These are phyloP conservation scores for Caenorhabditis panamensis DNA, from an alignment of 2,888 invertebrate species.

Conservation along the genomic window DNA sequence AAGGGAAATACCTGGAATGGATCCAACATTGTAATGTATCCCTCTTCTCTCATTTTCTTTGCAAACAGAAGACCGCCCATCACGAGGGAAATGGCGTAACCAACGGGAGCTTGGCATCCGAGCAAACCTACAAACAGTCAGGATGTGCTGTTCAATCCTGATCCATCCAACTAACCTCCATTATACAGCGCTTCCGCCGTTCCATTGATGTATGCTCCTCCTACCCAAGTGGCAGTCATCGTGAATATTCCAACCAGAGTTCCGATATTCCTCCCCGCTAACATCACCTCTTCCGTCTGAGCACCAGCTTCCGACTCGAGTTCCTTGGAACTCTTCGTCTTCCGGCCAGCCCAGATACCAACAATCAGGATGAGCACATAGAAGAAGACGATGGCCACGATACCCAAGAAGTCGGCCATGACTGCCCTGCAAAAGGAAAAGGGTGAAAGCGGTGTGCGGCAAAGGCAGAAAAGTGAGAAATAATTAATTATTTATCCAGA, in stretches of 20 bases:
- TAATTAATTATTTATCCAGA: constrained; percentile 57
- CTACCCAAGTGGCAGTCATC: constrained; percentile 99
- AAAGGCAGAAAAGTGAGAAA: constrained; percentile 34
- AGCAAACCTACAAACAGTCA: constrained; percentile 40
- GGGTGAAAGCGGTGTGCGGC: not conserved
- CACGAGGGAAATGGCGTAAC: constrained; percentile 94
- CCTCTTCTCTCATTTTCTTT: constrained; percentile 94
- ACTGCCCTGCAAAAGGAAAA: constrained; percentile 17
- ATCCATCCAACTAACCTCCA: constrained; percentile 89
- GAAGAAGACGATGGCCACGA: constrained; percentile 95
- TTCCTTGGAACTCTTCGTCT: constrained; percentile 85
- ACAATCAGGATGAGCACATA: constrained; percentile 95
- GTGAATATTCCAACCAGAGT: constrained; percentile 97
- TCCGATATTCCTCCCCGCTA: constrained; percentile 96
- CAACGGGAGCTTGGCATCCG: constrained; percentile 89
- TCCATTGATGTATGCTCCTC: constrained; percentile 99
- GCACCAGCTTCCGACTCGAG: constrained; percentile 83
- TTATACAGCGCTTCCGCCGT: constrained; percentile 97
- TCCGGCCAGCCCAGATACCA: constrained; percentile 97
- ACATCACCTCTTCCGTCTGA: constrained; percentile 95
- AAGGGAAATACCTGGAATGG: constrained; percentile 86
- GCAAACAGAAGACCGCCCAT: constrained; percentile 97
- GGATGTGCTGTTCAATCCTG: not conserved
- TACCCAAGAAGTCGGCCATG: constrained; percentile 84
- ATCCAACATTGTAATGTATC: constrained; percentile 97